Evolutionary conservation across 2,888 invertebrate genomes (phyloP).

Genomic region (Hipparchia semele): DNA sequence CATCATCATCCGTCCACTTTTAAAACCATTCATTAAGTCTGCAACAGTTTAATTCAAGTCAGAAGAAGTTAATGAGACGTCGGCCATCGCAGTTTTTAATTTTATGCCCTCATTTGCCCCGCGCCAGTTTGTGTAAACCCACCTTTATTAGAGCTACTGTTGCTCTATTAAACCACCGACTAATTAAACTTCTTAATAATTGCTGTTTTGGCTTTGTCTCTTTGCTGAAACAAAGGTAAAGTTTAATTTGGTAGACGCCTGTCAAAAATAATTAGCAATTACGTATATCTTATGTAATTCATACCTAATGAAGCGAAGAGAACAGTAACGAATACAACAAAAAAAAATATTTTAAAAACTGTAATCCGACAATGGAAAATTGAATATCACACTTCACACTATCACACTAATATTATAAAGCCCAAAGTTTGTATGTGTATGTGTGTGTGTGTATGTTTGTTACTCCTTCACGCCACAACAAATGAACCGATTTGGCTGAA

Average conservation of each 20-base stretch:
- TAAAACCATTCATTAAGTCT: constrained; percentile 73
- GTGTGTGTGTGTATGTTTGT: too few relatives aligned
- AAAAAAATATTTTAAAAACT: too few relatives aligned
- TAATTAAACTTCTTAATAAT: constrained; percentile 30
- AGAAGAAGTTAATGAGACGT: constrained; percentile 76
- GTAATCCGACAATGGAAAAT: too few relatives aligned
- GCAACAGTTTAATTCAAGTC: constrained; percentile 77
- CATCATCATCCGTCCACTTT: constrained; percentile 31
- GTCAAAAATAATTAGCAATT: neutral
- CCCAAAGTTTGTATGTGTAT: too few relatives aligned
- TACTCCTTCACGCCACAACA: too few relatives aligned
- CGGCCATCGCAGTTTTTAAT: constrained; percentile 68
- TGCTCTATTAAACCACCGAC: constrained; percentile 19
- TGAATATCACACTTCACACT: too few relatives aligned
- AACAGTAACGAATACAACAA: too few relatives aligned
- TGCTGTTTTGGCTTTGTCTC: neutral
- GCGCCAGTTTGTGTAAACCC: constrained; percentile 31
- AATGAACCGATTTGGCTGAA: too few relatives aligned
- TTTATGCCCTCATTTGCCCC: constrained; percentile 68
- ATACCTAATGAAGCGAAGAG: neutral
- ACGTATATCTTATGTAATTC: neutral
- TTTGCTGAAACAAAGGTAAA: neutral
- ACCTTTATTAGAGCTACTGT: constrained; percentile 36
- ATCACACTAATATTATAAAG: too few relatives aligned
- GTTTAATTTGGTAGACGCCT: neutral